Conservation (phyloP, 2,113 vertebrate species). For the Cochlearius cochlearius region DNA sequence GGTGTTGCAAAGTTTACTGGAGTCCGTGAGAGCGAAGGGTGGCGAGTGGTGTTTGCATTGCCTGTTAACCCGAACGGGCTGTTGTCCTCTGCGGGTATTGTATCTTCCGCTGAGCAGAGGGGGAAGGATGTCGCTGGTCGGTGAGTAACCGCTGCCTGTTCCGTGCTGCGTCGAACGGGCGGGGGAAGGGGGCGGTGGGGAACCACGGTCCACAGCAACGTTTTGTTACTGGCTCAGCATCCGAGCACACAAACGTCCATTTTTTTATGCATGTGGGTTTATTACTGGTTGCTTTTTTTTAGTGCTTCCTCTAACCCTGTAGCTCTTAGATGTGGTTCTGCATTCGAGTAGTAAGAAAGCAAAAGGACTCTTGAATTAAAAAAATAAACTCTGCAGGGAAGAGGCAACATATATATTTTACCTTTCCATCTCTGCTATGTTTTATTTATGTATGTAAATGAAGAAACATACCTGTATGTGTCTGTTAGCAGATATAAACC, state of each 20-base stretch:
- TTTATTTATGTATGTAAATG: not conserved
- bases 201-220: fast-evolving
- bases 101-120: fast-evolving
- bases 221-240: not conserved
- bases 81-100: fast-evolving
- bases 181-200: not conserved
- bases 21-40: fast-evolving
- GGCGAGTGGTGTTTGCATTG: not conserved
- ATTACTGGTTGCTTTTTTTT: not conserved
- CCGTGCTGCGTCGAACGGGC: not conserved
- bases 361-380: not conserved
- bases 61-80: fast-evolving
- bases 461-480: not conserved
- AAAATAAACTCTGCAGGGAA: not conserved
- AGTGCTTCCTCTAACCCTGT: not conserved
- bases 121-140: fast-evolving
- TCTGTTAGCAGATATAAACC: not conserved
- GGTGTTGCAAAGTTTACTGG: not conserved
- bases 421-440: not conserved
- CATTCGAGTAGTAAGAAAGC: not conserved
- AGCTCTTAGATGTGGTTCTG: not conserved
- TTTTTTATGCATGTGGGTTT: not conserved
- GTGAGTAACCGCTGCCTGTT: not conserved
- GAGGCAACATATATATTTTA: not conserved
- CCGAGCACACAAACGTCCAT: not conserved